Evolutionary conservation across 30 jellyfish, hydroid and myxozoan genomes (phyloP).

Genomic region (Euphysa ruthae): DNA sequence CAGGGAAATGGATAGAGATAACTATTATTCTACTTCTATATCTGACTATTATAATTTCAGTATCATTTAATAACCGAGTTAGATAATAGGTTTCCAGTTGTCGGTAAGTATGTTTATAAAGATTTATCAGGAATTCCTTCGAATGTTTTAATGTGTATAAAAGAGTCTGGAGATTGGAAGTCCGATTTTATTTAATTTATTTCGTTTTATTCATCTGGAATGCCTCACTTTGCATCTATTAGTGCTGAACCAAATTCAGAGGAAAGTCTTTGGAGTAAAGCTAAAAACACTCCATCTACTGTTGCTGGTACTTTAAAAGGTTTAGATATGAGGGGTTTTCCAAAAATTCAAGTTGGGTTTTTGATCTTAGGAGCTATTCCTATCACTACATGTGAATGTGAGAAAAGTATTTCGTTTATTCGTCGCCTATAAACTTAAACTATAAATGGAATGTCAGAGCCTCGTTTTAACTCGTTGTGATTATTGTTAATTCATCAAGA

Average conservation of each 20-base stretch:
- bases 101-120: background rate
- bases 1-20: background rate
- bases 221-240: constrained; percentile 28
- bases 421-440: no score
- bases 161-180: constrained; percentile 22
- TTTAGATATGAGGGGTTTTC: constrained; percentile 29
- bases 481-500: no score
- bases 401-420: no score
- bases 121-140: constrained; percentile 27
- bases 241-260: constrained; percentile 22
- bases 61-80: constrained; percentile 34
- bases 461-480: no score
- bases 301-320: constrained; percentile 6
- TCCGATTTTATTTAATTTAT: constrained; percentile 16
- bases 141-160: background rate
- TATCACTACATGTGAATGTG: constrained; percentile 54
- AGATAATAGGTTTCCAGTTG: constrained; percentile 7
- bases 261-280: constrained; percentile 4
- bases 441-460: no score
- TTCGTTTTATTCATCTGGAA: background rate
- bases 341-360: constrained; percentile 35
- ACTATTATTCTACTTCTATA: constrained; percentile 12
- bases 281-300: constrained; percentile 13
- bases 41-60: constrained; percentile 24
- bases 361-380: constrained; percentile 46